Conservation (phyloP, 2,797 vertebrate species). For the Acanthis flammea region DNA sequence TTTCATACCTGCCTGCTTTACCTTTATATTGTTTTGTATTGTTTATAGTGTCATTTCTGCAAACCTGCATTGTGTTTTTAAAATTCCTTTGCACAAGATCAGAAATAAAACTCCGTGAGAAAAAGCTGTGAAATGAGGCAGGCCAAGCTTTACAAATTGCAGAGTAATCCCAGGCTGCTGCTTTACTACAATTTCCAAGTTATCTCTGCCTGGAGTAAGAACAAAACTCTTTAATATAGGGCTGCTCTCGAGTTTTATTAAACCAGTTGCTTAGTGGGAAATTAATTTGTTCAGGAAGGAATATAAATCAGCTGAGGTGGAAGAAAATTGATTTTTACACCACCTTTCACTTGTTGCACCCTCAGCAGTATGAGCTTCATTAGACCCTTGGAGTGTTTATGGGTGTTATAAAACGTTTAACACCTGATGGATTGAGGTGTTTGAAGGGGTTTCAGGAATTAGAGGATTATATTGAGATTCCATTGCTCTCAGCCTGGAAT, state of each 20-base stretch:
- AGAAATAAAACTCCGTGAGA: not conserved
- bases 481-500: slow-evolving; percentile 59
- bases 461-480: slow-evolving; percentile 71
- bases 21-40: not conserved
- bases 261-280: slow-evolving; percentile 66
- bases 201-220: not conserved
- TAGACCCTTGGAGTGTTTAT: slow-evolving; percentile 71
- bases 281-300: slow-evolving; percentile 70
- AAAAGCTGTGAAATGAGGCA: not conserved
- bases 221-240: not conserved
- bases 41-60: not conserved
- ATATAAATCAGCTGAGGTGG: slow-evolving; percentile 61
- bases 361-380: slow-evolving; percentile 63
- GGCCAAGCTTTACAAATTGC: not conserved
- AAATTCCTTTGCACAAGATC: not conserved
- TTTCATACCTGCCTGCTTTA: not conserved
- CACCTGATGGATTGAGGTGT: slow-evolving; percentile 69
- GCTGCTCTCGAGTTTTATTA: slow-evolving; percentile 61
- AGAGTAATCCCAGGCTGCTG: not conserved
- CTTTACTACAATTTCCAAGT: not conserved
- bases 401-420: slow-evolving; percentile 73
- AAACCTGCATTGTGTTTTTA: not conserved
- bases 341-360: slow-evolving; percentile 65
- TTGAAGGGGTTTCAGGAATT: slow-evolving; percentile 69
- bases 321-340: slow-evolving; percentile 73